Base-by-base conservation (phyloP, 1,140 invertebrate genomes). In the Anagrus nilaparvatae region DNA sequence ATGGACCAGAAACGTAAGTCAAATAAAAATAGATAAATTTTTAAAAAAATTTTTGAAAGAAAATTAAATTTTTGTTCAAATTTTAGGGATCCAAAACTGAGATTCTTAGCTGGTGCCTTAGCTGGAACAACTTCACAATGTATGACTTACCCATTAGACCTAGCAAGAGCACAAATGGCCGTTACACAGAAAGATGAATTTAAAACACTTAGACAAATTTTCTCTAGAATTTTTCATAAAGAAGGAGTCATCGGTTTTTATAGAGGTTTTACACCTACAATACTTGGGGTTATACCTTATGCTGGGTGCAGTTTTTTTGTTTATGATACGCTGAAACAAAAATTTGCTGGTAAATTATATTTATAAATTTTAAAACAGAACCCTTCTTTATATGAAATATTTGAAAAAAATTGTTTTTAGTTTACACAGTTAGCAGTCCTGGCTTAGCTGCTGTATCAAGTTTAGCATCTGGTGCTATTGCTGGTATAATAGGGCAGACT, bases 261-360 rank as follows among this genome's bases (percentile, higher is more conserved):
- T 62, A 66, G 82, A 47, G 95, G 95, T 0, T 93, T 90, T 60
- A 71, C 79, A 23, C 87, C 94, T 2, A 97, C 95, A 0, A 75
- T 98, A 14, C 59, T 94, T 2, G 96, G 96, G 3, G 90, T 95
- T 0, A 87, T 98, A 54, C 93, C 93, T 0, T 99, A 99, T 68
- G 94, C 96, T 9, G 96, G 96, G 8, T 85, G 84, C 33, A 94
- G 91, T 29, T 99, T 99, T 69, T 97, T 89, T 62, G 97, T 92
- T 0, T 99, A 96, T 65, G 95, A 98, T 70, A 85, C 86, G 16
- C 69, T 97, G 4, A 98, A 97, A 69, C 76, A 82, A 36, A 64
- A 77, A 43, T 78, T 93, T 60, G 68, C 72, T 59, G 83, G 90
- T 92, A 66, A 70, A 60, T 34, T 14, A 7, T 8, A 17, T 32